phyloP scores from a whole-genome alignment of 2,113 vertebrate species.

The Tragelaphus buxtoni region DNA sequence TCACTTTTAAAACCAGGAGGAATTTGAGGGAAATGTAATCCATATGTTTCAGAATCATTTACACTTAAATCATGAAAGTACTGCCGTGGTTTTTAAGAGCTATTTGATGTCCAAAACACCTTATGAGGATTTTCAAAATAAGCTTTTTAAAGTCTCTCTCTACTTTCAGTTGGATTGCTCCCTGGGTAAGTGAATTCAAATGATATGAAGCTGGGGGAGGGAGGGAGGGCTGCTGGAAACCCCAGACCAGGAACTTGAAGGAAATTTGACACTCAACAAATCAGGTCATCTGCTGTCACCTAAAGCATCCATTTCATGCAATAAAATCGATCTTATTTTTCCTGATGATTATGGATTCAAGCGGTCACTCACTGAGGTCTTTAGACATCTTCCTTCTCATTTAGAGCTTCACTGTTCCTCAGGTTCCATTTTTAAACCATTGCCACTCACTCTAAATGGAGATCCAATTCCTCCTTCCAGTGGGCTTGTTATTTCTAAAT shows the following conservation, averaged over 20 bases:
- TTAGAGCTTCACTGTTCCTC: background rate
- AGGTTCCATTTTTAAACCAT: background rate
- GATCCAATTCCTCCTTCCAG: background rate
- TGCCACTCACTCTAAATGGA: background rate
- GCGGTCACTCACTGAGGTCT: background rate
- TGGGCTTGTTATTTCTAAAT: background rate
- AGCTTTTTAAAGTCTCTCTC: constrained; percentile 71
- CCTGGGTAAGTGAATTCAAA: constrained; percentile 57
- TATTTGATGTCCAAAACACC: constrained; percentile 75
- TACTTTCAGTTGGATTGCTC: constrained; percentile 54
- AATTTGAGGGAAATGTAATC: constrained; percentile 71
- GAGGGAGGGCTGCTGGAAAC: background rate
- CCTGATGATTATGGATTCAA: background rate
- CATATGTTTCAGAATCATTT: constrained; percentile 70
- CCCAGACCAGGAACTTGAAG: constrained; percentile 1
- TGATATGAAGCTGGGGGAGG: background rate
- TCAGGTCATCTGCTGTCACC: background rate
- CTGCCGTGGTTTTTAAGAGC: constrained; percentile 70
- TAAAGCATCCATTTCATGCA: background rate
- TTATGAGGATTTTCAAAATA: constrained; percentile 69
- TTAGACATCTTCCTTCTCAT: background rate
- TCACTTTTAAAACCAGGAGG: constrained; percentile 72
- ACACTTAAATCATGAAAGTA: constrained; percentile 69
- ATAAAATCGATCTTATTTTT: constrained; percentile 32
- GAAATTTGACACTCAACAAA: constrained; percentile 50